Base-by-base conservation (phyloP, 1,140 invertebrate species). In the Drosophila pallidifrons region DNA sequence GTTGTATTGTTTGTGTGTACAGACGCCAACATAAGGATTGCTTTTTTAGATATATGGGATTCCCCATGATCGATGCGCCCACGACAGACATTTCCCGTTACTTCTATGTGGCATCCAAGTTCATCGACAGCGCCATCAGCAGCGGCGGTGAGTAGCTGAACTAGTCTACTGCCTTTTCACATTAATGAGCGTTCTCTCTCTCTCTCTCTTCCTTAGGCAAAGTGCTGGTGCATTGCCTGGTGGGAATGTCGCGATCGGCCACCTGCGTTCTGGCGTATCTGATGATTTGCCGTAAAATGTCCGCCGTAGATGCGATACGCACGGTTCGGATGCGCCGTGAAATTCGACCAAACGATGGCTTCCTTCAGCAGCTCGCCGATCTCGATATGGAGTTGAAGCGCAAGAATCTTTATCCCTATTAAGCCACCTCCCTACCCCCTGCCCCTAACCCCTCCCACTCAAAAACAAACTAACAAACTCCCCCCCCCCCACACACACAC, bases 181-280 rank as follows among this genome's bases (percentile, higher is more conserved):
- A 13, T 38, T 69, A 51, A 46, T 67, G 20, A 25, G 3, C 28
- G 2, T 32, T 32, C 5, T 32, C 30, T 32, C 5, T 32, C 30
- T 32, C 30, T 32, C 6, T 32, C 30, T 32, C 30, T 32, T 1
- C 1, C 30, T 32, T 59, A 97, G 96, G 96, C 67, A 96, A 95
- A 91, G 95, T 96, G 1, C 93, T 97, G 59, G 96, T 98, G 1
- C 96, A 97, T 90, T 97, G 96, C 83, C 93, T 96, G 57, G 95
- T 96, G 93, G 97, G 97, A 16, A 95, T 97, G 63, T 97, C 96
- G 1, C 94, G 97, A 1, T 97, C 96, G 25, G 96, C 96, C 16
- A 96, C 96, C 0, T 95, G 96, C 74, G 96, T 97, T 0, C 93
- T 97, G 28, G 96, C 96, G 15, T 98, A 96, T 91, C 93, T 98